These are phyloP conservation scores for Stegana nigrithorax DNA, from an alignment of 2,888 invertebrate species.

Conservation along the genomic window DNA sequence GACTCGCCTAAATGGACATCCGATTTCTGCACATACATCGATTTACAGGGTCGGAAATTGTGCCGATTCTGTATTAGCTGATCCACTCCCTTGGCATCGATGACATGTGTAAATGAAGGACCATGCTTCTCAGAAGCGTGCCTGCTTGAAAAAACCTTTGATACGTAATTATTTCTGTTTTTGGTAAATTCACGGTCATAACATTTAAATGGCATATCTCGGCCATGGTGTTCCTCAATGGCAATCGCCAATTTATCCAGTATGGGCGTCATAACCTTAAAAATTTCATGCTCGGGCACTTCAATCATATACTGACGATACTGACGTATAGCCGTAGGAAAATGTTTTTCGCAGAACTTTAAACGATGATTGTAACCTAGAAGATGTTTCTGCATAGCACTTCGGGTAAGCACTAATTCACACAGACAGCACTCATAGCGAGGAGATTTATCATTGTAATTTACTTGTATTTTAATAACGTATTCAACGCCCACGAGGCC, in stretches of 20 bases:
- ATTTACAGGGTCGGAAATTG: too few relatives aligned
- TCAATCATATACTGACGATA: slow-evolving; percentile 73
- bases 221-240: slow-evolving; percentile 81
- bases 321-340: slow-evolving; percentile 73
- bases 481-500: slow-evolving; percentile 80
- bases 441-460: slow-evolving; percentile 75
- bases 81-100: slow-evolving; percentile 68
- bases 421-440: slow-evolving; percentile 82
- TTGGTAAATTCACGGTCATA: slow-evolving; percentile 76
- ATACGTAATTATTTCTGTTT: slow-evolving; percentile 73
- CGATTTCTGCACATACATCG: too few relatives aligned
- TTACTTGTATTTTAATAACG: slow-evolving; percentile 78
- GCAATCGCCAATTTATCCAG: slow-evolving; percentile 75
- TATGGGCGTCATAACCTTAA: slow-evolving; percentile 66
- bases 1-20: too few relatives aligned
- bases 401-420: slow-evolving; percentile 80
- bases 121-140: slow-evolving; percentile 76
- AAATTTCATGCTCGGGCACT: slow-evolving; percentile 62
- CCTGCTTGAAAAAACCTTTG: slow-evolving; percentile 75
- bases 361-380: slow-evolving; percentile 81
- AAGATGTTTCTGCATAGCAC: slow-evolving; percentile 82
- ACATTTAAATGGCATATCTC: slow-evolving; percentile 76
- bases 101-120: slow-evolving; percentile 71
- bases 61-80: slow-evolving; percentile 48
- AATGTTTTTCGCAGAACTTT: slow-evolving; percentile 76